A percentile compares a stretch with the other conserved stretches of the same genome.
Conservation (phyloP, 2,113 vertebrate genomes). For the Malurus cyaneus region DNA sequence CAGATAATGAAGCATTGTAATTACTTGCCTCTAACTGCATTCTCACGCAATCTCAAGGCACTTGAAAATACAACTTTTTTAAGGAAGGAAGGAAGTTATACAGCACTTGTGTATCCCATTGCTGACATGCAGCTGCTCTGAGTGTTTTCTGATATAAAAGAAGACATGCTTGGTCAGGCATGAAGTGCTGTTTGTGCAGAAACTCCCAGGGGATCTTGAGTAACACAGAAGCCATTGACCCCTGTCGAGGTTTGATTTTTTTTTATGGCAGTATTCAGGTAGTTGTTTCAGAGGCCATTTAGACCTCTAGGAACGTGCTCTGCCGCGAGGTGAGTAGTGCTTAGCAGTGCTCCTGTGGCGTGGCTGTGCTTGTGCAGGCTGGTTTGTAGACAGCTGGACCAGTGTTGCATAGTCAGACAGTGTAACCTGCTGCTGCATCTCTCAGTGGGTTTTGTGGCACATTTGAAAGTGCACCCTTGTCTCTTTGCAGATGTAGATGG, state of each 20-base stretch:
- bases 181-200: background rate
- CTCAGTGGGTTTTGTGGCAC: background rate
- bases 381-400: background rate
- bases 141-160: background rate
- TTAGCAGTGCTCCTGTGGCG: background rate
- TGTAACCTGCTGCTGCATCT: background rate
- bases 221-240: background rate
- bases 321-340: background rate
- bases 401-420: fast-evolving
- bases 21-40: background rate
- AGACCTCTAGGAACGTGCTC: background rate
- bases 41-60: background rate
- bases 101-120: background rate
- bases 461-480: background rate
- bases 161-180: background rate
- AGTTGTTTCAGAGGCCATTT: background rate
- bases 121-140: background rate
- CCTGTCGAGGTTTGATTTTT: background rate
- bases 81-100: background rate
- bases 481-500: slow-evolving; percentile 87
- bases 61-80: background rate
- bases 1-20: background rate
- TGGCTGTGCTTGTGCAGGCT: background rate
- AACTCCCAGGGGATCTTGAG: background rate
- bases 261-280: background rate